Conservation (phyloP, 92 coral and sea anemone genomes). For the Phymanthus crucifer region DNA sequence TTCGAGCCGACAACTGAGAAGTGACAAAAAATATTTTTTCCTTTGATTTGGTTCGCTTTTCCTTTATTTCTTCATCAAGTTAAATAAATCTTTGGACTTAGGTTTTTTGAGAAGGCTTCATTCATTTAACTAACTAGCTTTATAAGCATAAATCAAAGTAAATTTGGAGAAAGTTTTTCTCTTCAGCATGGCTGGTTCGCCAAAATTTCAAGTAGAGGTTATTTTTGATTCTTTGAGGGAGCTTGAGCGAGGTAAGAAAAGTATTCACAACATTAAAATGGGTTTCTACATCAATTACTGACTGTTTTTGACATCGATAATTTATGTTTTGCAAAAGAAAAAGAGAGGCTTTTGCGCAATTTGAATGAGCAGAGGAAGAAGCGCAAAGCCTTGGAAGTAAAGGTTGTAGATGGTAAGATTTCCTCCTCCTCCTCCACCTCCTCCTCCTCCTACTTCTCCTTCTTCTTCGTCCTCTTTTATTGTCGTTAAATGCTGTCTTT, state of each 20-base stretch:
- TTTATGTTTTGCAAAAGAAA: too few relatives aligned
- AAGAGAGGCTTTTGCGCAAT: slow-evolving; percentile 54
- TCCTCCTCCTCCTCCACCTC: too few relatives aligned
- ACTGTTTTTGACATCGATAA: too few relatives aligned
- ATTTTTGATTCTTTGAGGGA: slow-evolving; percentile 72
- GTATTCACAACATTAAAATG: background rate
- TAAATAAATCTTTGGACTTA: background rate
- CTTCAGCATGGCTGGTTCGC: slow-evolving; percentile 60
- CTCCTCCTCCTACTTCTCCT: too few relatives aligned
- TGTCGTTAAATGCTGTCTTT: background rate
- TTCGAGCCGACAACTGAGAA: background rate
- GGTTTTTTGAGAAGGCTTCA: background rate
- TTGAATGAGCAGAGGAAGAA: slow-evolving; percentile 58
- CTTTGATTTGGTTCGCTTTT: background rate
- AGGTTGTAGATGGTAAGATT: slow-evolving; percentile 57
- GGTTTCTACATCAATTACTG: background rate
- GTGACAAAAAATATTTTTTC: background rate
- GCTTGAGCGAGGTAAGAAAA: slow-evolving; percentile 67
- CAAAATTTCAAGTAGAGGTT: slow-evolving; percentile 74
- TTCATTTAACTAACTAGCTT: background rate
- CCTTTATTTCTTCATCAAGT: background rate
- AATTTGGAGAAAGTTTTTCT: too few relatives aligned
- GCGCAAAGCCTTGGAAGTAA: slow-evolving; percentile 54
- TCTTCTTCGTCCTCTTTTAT: background rate
- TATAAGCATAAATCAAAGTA: background rate